Evolutionary conservation across 64 coral and sea anemone genomes (phyloP).

Genomic region (Catalaphyllia jardinei): DNA sequence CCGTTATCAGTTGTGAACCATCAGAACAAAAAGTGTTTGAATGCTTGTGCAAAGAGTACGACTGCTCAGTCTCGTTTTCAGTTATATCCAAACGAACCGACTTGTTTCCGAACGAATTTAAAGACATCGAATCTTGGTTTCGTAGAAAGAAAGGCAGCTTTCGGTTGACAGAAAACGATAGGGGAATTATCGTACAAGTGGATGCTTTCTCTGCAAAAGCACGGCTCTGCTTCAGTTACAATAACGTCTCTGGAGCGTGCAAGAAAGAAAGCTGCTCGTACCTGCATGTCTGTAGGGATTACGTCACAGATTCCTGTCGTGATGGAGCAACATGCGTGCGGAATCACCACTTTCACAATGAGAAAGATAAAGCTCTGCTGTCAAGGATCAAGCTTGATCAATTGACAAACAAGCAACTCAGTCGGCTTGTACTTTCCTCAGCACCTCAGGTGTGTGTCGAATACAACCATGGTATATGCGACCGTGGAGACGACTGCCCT

Average conservation of each 20-base stretch:
- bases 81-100: conserved; percentile 46
- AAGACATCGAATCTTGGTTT: conserved; percentile 59
- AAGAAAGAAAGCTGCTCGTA: conserved; percentile 38
- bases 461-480: conserved; percentile 51
- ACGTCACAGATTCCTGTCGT: conserved; percentile 43
- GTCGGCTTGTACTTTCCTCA: conserved; percentile 39
- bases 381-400: conserved; percentile 25
- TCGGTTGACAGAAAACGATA: conserved; percentile 36
- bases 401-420: conserved; percentile 50
- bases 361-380: conserved; percentile 41
- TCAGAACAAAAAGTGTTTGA: conserved; percentile 58
- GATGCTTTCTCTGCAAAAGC: conserved; percentile 34
- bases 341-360: conserved; percentile 58
- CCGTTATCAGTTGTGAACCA: not conserved
- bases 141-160: conserved; percentile 39
- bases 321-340: conserved; percentile 38
- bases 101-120: conserved; percentile 44
- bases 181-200: conserved; percentile 41
- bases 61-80: conserved; percentile 52
- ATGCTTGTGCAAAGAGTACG: conserved; percentile 43
- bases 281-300: conserved; percentile 69
- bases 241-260: not conserved
- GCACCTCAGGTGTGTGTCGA: conserved; percentile 59
- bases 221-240: conserved; percentile 62
- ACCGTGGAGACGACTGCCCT: conserved; percentile 11